These are phyloP conservation scores for Gallirallus australis DNA, from an alignment of 2,797 vertebrate genomes.

Conservation along the genomic window DNA sequence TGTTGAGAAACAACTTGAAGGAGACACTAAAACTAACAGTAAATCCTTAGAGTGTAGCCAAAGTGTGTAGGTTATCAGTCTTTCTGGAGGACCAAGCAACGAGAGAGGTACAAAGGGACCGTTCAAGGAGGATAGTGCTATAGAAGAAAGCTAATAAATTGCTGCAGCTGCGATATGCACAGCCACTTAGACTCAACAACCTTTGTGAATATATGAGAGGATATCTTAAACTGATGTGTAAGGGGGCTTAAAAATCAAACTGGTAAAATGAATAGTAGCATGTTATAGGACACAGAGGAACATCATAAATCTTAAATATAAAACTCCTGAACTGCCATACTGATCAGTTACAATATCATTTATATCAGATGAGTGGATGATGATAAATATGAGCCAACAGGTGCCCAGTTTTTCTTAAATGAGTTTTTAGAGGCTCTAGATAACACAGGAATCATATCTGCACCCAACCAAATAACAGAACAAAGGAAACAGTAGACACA, in stretches of 20 bases:
- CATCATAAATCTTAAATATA: background rate
- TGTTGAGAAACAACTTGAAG: background rate
- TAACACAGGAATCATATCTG: background rate
- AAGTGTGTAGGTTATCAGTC: background rate
- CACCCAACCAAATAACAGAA: background rate
- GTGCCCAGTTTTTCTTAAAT: background rate
- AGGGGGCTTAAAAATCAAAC: background rate
- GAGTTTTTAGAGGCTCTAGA: background rate
- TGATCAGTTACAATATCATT: background rate
- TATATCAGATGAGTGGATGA: background rate
- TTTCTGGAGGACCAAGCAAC: background rate
- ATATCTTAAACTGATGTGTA: background rate
- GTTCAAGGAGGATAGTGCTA: background rate
- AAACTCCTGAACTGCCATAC: background rate
- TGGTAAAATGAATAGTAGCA: background rate
- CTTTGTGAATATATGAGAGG: background rate
- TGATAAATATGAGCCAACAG: background rate
- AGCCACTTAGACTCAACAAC: background rate
- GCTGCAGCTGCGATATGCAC: background rate
- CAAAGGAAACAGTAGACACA: background rate
- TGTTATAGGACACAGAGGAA: background rate
- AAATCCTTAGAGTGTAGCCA: background rate
- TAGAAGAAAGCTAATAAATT: background rate
- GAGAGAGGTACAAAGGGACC: background rate
- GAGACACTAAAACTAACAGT: background rate